Conservation (phyloP, 1,140 invertebrate genomes). For the Leptinotarsa defecta region DNA sequence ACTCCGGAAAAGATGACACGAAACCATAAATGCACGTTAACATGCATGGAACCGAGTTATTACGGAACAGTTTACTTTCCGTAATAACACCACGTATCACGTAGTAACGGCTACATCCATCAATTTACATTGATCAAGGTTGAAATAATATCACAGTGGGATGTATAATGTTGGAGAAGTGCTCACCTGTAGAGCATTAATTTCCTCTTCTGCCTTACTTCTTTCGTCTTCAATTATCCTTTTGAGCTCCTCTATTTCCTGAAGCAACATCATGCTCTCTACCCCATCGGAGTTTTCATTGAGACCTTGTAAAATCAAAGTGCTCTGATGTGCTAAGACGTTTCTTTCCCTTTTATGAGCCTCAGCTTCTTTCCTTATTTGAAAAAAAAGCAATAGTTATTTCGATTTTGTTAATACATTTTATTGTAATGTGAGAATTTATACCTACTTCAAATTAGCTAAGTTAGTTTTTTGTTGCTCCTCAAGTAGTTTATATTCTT, state of each 20-base stretch:
- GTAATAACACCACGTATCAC: too few relatives aligned
- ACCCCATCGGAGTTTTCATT: slow-evolving; percentile 59
- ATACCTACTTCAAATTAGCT: slow-evolving; percentile 55
- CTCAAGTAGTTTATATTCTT: slow-evolving; percentile 63
- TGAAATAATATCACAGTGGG: background rate
- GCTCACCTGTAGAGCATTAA: slow-evolving; percentile 62
- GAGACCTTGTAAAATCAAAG: slow-evolving; percentile 67
- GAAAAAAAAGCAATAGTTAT: background rate
- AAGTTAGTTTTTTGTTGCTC: slow-evolving; percentile 65
- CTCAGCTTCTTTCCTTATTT: slow-evolving; percentile 58
- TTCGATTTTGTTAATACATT: background rate
- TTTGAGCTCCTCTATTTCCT: slow-evolving; percentile 67
- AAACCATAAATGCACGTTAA: too few relatives aligned
- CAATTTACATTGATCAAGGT: too few relatives aligned
- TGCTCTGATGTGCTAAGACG: slow-evolving; percentile 68
- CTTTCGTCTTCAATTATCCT: slow-evolving; percentile 66
- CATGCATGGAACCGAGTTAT: too few relatives aligned
- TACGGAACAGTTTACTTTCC: too few relatives aligned
- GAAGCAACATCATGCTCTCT: slow-evolving; percentile 60
- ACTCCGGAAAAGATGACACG: too few relatives aligned
- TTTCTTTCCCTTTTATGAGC: slow-evolving; percentile 67
- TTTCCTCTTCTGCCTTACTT: slow-evolving; percentile 59
- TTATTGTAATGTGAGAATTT: too few relatives aligned
- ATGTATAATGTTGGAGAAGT: background rate
- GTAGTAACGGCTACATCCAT: too few relatives aligned